Evolutionary conservation across 2,113 vertebrate genomes (phyloP).

Genomic region (Cinclus cinclus): DNA sequence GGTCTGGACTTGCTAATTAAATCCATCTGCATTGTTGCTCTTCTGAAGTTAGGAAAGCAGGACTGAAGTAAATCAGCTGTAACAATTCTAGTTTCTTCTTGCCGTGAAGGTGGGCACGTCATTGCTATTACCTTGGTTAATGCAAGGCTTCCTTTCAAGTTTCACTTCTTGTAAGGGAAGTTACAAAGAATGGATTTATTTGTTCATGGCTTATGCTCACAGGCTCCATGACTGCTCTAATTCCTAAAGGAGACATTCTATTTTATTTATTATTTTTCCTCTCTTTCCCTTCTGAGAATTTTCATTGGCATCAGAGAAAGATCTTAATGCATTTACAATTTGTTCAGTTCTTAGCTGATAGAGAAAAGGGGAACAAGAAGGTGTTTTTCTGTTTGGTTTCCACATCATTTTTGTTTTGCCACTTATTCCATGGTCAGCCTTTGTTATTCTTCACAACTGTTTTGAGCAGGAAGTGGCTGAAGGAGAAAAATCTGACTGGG

Average conservation of each 20-base stretch:
- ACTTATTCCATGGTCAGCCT: not conserved
- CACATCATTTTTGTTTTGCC: not conserved
- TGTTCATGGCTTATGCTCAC: not conserved
- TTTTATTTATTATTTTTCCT: not conserved
- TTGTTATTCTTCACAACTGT: not conserved
- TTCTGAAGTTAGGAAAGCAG: not conserved
- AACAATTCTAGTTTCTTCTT: not conserved
- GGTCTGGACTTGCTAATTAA: slow-evolving; percentile 9
- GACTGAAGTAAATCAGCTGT: not conserved
- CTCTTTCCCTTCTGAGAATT: not conserved
- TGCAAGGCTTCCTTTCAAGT: not conserved
- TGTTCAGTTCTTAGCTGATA: not conserved
- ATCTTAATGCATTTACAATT: not conserved
- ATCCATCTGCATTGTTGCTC: not conserved
- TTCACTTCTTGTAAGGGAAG: not conserved
- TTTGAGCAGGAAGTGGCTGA: not conserved
- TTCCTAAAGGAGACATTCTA: not conserved
- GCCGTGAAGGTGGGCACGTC: not conserved
- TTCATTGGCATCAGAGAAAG: not conserved
- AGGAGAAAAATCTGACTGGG: not conserved
- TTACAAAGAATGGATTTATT: not conserved
- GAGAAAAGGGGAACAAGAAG: not conserved
- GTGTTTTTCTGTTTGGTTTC: not conserved
- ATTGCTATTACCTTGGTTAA: not conserved
- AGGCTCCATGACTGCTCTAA: not conserved